phyloP scores from a whole-genome alignment of 2,888 invertebrate genomes.

The Slavum lentiscoides region DNA sequence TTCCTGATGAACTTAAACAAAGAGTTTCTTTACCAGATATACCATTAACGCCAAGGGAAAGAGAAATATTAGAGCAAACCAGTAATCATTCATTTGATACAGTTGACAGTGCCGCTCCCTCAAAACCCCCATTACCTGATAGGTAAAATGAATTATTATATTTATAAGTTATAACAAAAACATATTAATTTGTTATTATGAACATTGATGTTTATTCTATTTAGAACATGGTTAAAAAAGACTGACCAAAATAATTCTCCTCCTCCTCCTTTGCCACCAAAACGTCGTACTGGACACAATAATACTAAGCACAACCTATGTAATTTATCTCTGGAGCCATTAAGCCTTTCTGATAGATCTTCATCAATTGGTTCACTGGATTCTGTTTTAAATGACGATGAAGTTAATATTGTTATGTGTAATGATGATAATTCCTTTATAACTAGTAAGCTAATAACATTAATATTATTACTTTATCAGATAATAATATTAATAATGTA shows the following conservation, averaged over 20 bases:
- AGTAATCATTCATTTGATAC: slow-evolving; percentile 59
- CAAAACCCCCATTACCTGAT: slow-evolving; percentile 86
- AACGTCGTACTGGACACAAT: slow-evolving; percentile 61
- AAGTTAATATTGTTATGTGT: slow-evolving; percentile 68
- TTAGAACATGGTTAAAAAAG: slow-evolving; percentile 42
- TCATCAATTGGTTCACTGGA: slow-evolving; percentile 78
- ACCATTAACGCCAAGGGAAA: slow-evolving; percentile 78
- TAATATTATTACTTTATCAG: slow-evolving; percentile 10
- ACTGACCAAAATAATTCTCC: slow-evolving; percentile 59
- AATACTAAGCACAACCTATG: slow-evolving; percentile 29
- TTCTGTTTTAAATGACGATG: slow-evolving; percentile 78
- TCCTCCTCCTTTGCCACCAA: slow-evolving; percentile 68
- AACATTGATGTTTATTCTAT: slow-evolving; percentile 18
- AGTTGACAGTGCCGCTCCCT: slow-evolving; percentile 73
- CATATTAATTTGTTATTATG: neutral
- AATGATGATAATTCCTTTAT: slow-evolving; percentile 56
- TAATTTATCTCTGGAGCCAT: slow-evolving; percentile 56
- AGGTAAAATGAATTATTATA: slow-evolving; percentile 62
- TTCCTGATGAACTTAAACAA: slow-evolving; percentile 43
- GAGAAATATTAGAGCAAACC: slow-evolving; percentile 68
- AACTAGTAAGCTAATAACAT: slow-evolving; percentile 28
- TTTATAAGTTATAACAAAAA: neutral
- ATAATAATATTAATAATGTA: slow-evolving; percentile 16
- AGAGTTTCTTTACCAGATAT: slow-evolving; percentile 74
- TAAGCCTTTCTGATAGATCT: slow-evolving; percentile 70